phyloP scores from a whole-genome alignment of 92 coral and sea anemone genomes.

The Phenganax subtilis region DNA sequence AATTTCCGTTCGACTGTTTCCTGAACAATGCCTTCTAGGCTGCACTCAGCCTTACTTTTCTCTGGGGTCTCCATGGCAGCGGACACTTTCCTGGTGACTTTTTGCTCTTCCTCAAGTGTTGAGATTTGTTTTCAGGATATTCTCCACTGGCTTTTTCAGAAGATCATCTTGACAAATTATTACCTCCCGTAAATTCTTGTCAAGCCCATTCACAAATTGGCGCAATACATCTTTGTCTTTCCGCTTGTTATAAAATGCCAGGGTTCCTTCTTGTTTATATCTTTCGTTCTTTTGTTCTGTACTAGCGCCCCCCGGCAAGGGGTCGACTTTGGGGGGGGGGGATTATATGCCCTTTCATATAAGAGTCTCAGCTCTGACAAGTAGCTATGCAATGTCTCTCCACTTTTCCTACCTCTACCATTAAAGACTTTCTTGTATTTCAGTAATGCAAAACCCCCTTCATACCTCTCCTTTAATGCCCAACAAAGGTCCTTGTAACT shows the following conservation, averaged over 20 bases:
- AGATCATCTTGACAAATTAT: neutral
- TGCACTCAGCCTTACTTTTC: no score
- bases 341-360: no score
- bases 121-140: neutral
- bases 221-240: neutral
- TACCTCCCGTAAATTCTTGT: neutral
- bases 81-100: neutral
- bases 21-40: neutral
- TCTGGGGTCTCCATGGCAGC: no score
- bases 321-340: no score
- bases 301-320: no score
- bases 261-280: neutral
- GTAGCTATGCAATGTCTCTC: slow-evolving; percentile 50
- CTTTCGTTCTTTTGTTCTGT: neutral
- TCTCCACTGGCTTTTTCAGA: neutral
- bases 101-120: no score
- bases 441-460: slow-evolving; percentile 47
- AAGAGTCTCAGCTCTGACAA: slow-evolving; percentile 38
- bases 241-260: neutral
- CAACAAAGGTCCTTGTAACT: slow-evolving; percentile 44
- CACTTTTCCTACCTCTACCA: slow-evolving; percentile 25
- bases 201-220: neutral
- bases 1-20: slow-evolving; percentile 36
- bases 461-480: slow-evolving; percentile 49
- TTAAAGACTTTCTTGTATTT: slow-evolving; percentile 51